Base-by-base conservation (phyloP, 1,140 invertebrate genomes). In the Drosophila willistoni region DNA sequence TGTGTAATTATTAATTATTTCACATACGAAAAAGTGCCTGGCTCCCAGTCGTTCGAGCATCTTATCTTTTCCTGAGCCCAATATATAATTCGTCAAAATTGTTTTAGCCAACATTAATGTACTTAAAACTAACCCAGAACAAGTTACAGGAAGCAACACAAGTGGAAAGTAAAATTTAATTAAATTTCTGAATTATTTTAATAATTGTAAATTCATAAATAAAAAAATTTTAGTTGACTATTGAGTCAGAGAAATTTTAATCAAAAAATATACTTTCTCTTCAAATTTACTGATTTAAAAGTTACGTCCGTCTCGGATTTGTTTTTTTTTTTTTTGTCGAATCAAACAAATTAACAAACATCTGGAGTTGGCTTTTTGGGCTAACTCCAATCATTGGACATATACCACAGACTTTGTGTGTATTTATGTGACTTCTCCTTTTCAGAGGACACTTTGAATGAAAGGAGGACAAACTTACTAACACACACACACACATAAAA, bases 401-500 rank as follows among this genome's bases (percentile, higher is more conserved):
- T 22, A 51, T 51, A 22, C 44, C 44, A 51, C 44, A 51, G 19
- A 51, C 7, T 51, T 19, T 51, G 5, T 29, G 29, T 29, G 6
- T 29, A 10, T 22, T 19, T 7, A 9, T 51, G 3, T 10, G n/a
- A 19, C 22, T 13, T 60, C n/a, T 22, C 13, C 61, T 42, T 29
- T 19, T 9, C 47, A 22, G 6, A 51, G 19, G 54, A 19, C 44
- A 61, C 70, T 61, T 47, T 54, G 65, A 42, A 64, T 51, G 44
- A 51, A 51, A 51, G 19, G 17, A 29, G 6, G 6, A 29, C 29
- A 29, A 29, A 7, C 6, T 25, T 25, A 25, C 22, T 4, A 25
- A 29, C 29, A 29, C 29, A 29, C 29, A 29, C 29, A 29, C 44
- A 22, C 44, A 51, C 44, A 83, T 68, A 72, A 39, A 77, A 81